A percentile compares a stretch with the other conserved stretches of the same genome.
These are phyloP conservation scores for Rhodinocichla rosea DNA, from an alignment of 2,113 vertebrate genomes.

Conservation along the genomic window DNA sequence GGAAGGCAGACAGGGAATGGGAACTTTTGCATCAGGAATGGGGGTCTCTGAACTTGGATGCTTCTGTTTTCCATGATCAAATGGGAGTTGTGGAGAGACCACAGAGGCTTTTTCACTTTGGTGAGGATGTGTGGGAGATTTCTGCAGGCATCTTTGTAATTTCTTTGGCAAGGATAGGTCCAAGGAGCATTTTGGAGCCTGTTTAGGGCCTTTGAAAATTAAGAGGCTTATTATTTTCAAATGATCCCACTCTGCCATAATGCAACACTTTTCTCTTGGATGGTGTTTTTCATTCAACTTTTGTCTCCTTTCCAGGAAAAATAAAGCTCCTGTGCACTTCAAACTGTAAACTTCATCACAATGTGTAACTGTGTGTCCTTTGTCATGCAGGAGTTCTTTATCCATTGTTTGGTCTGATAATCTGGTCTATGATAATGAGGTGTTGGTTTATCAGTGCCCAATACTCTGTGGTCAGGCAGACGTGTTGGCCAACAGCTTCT, in stretches of 20 bases:
- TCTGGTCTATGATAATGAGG: accelerated
- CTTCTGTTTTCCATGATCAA: neutral
- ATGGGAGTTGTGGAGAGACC: neutral
- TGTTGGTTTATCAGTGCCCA: neutral
- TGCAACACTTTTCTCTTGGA: neutral
- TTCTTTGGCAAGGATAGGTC: neutral
- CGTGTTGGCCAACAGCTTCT: neutral
- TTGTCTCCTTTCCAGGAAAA: neutral
- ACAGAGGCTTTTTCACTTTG: neutral
- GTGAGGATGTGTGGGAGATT: neutral
- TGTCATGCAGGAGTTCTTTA: neutral
- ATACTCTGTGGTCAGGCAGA: neutral
- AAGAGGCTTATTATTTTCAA: neutral
- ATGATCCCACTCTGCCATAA: neutral
- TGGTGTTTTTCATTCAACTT: neutral
- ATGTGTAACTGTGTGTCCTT: neutral
- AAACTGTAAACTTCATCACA: neutral
- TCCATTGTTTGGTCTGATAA: neutral
- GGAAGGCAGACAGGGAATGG: neutral
- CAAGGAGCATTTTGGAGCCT: neutral
- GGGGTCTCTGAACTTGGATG: neutral
- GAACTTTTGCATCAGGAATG: neutral
- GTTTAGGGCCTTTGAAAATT: neutral
- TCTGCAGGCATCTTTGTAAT: neutral
- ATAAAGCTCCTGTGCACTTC: neutral